These are phyloP conservation scores for Rhyacichthys aspro DNA, from an alignment of 2,797 vertebrate genomes.

Conservation along the genomic window DNA sequence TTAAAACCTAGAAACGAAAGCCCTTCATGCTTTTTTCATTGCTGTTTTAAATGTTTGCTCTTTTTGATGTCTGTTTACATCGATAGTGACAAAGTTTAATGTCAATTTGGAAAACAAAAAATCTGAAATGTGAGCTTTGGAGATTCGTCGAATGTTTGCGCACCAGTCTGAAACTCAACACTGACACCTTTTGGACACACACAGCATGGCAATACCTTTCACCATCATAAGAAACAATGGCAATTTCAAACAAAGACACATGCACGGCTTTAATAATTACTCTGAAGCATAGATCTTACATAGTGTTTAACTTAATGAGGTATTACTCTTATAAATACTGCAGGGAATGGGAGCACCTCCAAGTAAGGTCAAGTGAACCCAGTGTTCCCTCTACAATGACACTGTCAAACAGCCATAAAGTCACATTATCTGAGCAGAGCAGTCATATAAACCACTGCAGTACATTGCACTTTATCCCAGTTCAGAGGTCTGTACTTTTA, in stretches of 20 bases:
- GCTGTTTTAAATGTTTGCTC: neutral
- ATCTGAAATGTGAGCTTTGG: conserved; percentile 18
- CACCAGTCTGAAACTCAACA: conserved; percentile 86
- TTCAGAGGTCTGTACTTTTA: conserved; percentile 77
- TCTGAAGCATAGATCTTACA: neutral
- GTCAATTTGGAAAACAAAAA: conserved; percentile 14
- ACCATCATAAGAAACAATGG: neutral
- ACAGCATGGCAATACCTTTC: conserved; percentile 20
- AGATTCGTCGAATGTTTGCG: conserved; percentile 12
- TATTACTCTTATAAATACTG: neutral
- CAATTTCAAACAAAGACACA: conserved; percentile 2
- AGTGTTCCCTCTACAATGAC: conserved; percentile 83
- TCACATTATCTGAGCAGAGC: conserved; percentile 90
- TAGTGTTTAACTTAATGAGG: neutral
- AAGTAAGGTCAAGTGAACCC: conserved; percentile 82
- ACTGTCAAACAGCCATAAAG: conserved; percentile 83
- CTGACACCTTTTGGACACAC: conserved; percentile 92
- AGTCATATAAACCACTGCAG: conserved; percentile 88
- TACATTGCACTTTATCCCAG: conserved; percentile 84
- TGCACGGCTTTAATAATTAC: neutral
- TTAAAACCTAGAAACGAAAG: neutral
- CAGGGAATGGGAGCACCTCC: neutral
- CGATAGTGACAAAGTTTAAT: neutral
- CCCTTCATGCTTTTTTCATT: neutral
- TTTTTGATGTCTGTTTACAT: neutral